Evolutionary conservation across 1,140 invertebrate species (phyloP).

Genomic region (Papilio dardanus): DNA sequence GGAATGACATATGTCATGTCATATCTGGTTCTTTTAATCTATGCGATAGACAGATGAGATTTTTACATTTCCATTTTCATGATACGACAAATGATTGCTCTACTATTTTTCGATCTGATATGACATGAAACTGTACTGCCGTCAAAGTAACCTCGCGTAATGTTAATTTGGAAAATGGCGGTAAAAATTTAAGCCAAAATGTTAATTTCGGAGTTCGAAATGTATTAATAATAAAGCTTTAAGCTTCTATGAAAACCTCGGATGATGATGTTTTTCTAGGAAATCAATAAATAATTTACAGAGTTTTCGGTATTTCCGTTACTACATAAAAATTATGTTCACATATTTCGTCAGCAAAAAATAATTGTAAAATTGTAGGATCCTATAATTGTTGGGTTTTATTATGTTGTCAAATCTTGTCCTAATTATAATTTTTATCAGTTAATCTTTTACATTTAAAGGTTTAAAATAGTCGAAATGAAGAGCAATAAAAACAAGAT

Average conservation of each 20-base stretch:
- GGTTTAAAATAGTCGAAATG: not conserved
- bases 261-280: no score
- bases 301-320: no score
- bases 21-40: no score
- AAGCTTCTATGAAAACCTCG: no score
- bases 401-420: not conserved
- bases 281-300: not conserved
- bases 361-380: no score
- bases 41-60: slow-evolving; percentile 16
- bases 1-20: no score
- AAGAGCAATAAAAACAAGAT: not conserved
- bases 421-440: not conserved
- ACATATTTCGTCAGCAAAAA: no score
- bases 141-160: slow-evolving; percentile 3
- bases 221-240: not conserved
- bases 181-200: not conserved
- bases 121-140: slow-evolving; percentile 4
- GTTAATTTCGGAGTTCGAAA: not conserved
- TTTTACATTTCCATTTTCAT: slow-evolving; percentile 36
- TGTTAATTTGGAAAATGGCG: slow-evolving; percentile 26
- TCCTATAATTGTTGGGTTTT: no score
- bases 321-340: no score
- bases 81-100: not conserved
- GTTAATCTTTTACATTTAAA: no score
- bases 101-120: slow-evolving; percentile 20